Conservation (phyloP, 2,888 invertebrate species). For the Adelognathus sp. region DNA sequence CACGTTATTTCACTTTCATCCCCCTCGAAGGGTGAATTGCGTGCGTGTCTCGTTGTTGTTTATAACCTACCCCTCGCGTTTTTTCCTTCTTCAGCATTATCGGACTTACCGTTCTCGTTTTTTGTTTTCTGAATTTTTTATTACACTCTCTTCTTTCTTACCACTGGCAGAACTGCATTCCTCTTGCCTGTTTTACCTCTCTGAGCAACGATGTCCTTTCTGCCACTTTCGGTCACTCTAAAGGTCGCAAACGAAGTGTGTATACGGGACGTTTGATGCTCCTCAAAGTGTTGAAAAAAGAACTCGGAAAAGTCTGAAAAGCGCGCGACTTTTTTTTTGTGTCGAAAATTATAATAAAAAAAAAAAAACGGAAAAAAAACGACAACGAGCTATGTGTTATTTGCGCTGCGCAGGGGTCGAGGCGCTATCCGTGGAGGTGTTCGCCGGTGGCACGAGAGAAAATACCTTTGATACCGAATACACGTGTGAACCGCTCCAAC, state of each 20-base stretch:
- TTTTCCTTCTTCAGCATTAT: conserved; percentile 19
- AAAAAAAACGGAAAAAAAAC: conserved; percentile 4
- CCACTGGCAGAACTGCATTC: background rate
- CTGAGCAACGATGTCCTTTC: background rate
- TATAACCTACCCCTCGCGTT: conserved; percentile 52
- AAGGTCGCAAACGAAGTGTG: background rate
- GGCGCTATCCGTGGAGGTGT: background rate
- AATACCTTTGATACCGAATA: conserved; percentile 19
- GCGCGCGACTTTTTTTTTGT: conserved; percentile 54
- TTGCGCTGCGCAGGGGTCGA: background rate
- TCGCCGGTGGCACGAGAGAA: background rate
- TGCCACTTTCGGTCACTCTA: background rate
- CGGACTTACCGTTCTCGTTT: background rate
- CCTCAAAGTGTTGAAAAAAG: conserved; percentile 51
- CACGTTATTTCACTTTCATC: conserved; percentile 7
- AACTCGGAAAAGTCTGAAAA: conserved; percentile 43
- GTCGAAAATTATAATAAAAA: background rate
- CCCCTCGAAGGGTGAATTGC: background rate
- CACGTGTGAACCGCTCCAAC: background rate
- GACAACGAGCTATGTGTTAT: background rate
- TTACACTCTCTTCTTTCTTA: background rate
- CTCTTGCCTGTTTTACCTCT: conserved; percentile 11
- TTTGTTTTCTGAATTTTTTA: conserved; percentile 9
- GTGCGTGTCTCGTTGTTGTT: conserved; percentile 46
- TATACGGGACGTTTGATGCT: conserved; percentile 65